phyloP scores from a whole-genome alignment of 2,888 invertebrate genomes.

The Adelphocoris suturalis region DNA sequence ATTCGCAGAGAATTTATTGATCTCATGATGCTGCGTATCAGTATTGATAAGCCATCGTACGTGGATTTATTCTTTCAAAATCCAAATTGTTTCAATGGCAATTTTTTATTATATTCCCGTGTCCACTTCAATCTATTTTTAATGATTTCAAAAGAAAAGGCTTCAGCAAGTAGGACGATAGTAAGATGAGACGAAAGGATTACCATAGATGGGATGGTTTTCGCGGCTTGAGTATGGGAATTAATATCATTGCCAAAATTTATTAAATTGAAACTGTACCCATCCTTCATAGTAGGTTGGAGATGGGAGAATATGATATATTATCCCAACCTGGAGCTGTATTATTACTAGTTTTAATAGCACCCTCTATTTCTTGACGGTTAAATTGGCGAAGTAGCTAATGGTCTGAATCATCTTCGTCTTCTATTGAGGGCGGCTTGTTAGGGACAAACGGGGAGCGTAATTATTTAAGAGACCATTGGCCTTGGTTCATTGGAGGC shows the following conservation, averaged over 20 bases:
- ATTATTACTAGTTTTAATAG: constrained; percentile 29
- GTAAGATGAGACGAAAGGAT: constrained; percentile 34
- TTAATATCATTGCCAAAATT: constrained; percentile 20
- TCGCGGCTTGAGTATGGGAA: neutral
- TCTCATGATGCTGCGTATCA: constrained; percentile 14
- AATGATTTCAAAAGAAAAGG: neutral
- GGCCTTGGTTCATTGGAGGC: constrained; percentile 1
- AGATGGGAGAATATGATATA: neutral
- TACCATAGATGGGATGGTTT: too few relatives aligned
- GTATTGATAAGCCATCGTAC: constrained; percentile 10
- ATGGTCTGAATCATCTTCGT: neutral
- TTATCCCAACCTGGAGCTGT: constrained; percentile 22
- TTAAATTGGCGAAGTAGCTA: constrained; percentile 10
- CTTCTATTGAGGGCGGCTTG: neutral
- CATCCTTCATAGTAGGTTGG: neutral
- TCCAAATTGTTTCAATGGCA: constrained; percentile 1
- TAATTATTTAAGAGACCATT: constrained; percentile 20
- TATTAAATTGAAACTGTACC: neutral
- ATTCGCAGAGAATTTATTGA: neutral
- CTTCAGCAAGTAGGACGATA: constrained; percentile 28
- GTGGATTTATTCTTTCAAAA: constrained; percentile 26
- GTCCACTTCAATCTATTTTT: constrained; percentile 33
- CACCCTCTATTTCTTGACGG: constrained; percentile 6
- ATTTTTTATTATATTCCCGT: neutral
- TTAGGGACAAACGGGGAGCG: neutral